Percentiles rank a stretch among this genome's conserved stretches.
phyloP scores from a whole-genome alignment of 2,113 vertebrate genomes.

The Sapajus apella region DNA sequence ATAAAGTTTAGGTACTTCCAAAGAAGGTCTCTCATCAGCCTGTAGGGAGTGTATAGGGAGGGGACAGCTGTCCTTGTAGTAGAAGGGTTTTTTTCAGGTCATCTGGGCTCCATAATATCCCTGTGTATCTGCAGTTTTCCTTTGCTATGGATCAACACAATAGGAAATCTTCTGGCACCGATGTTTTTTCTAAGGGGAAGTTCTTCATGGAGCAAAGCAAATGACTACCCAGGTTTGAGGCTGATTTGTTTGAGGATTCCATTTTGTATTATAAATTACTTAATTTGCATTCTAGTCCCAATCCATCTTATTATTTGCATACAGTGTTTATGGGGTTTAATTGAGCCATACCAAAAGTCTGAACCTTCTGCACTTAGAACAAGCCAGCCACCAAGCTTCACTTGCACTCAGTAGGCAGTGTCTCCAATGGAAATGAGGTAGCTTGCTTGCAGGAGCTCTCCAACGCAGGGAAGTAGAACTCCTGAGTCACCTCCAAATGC shows the following conservation, averaged over 20 bases:
- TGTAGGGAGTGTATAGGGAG: not conserved
- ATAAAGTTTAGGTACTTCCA: not conserved
- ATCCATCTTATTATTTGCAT: not conserved
- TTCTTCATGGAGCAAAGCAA: not conserved
- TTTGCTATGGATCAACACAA: not conserved
- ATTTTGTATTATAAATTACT: not conserved
- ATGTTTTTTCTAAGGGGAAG: not conserved
- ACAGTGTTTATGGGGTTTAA: not conserved
- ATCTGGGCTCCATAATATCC: not conserved
- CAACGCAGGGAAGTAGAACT: constrained; percentile 31
- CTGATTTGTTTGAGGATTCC: not conserved
- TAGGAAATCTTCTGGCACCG: not conserved
- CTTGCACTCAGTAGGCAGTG: not conserved
- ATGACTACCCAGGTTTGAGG: not conserved
- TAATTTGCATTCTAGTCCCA: not conserved
- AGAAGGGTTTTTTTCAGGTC: not conserved
- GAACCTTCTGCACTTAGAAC: not conserved
- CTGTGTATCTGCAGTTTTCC: not conserved
- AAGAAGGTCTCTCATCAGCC: not conserved
- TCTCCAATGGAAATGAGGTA: not conserved
- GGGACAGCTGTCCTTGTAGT: not conserved
- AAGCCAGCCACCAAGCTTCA: not conserved
- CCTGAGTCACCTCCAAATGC: constrained; percentile 54
- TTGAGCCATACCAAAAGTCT: not conserved
- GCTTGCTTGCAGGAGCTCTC: not conserved